These are phyloP conservation scores for Sympetrum striolatum DNA, from an alignment of 2,888 invertebrate genomes.

Conservation along the genomic window DNA sequence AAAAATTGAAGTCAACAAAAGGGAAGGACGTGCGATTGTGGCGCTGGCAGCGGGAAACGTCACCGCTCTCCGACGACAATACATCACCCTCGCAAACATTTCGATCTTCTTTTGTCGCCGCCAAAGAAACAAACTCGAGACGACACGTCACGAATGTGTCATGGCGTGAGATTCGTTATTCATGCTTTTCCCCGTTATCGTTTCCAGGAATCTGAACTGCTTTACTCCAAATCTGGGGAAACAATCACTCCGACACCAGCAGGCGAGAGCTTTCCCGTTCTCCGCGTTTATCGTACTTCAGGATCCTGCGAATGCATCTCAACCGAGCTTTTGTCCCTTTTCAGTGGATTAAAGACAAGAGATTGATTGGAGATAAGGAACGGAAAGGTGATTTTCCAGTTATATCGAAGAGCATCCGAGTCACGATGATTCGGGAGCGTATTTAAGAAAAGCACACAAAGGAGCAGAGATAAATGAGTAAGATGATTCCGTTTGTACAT, in stretches of 20 bases:
- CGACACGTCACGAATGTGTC: neutral
- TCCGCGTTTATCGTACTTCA: neutral
- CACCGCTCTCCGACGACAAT: constrained; percentile 15
- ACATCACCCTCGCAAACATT: constrained; percentile 19
- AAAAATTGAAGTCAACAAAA: neutral
- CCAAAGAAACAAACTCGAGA: neutral
- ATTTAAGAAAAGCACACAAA: too few relatives aligned
- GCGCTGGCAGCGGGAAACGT: neutral
- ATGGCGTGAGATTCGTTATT: neutral
- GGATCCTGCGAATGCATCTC: neutral
- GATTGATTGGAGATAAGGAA: too few relatives aligned
- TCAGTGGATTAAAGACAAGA: neutral
- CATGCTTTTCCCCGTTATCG: neutral
- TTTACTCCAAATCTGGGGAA: neutral
- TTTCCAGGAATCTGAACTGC: neutral
- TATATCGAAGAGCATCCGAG: too few relatives aligned
- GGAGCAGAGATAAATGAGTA: too few relatives aligned
- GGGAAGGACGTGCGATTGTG: constrained; percentile 5
- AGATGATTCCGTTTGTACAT: too few relatives aligned
- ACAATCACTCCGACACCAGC: neutral
- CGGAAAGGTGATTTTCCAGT: too few relatives aligned
- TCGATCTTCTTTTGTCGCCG: constrained; percentile 31
- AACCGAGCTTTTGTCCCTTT: neutral
- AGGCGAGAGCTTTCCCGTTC: neutral
- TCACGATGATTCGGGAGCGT: too few relatives aligned